Base-by-base conservation (phyloP, 2,888 invertebrate genomes). In the Neocrepidodera transversa region DNA sequence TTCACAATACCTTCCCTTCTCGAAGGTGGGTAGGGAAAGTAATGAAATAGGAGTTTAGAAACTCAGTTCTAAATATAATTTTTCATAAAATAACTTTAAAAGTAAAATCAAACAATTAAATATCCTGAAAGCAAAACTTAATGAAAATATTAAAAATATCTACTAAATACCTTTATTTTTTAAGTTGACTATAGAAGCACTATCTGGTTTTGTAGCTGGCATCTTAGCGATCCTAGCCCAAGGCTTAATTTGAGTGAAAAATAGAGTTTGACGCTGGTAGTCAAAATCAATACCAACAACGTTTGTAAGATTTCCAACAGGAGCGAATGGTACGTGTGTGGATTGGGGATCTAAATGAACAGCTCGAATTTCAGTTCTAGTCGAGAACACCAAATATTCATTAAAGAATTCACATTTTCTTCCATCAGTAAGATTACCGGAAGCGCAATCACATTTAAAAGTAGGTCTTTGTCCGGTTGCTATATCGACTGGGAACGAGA, bases 271-370 rank as follows among this genome's bases (percentile, higher is more conserved):
- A 68, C 95, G 92, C 1, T 87, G 86, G 73, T 92, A 96, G 76
- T 98, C 97, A 76, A 95, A 98, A 79, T 97, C 98, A 7, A 98
- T 85, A 1, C 97, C 97, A 1, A 96, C 95, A 0, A 95, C 96
- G 73, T 95, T 95, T 0, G 94, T 95, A 17, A 95, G 80, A 75
- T 95, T 94, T 0, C 85, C 87, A 26, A 95, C 84, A 0, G 96
- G 90, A 63, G 89, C 87, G 75, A 97, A 95, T 0, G 97, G 97
- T 1, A 91, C 82, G 53, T 86, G 89, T 0, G 91, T 92, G 0
- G 89, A 87, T 65, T 85, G 86, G 0, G 93, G 93, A 76, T 96
- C 93, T 20, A 99, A 79, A 70, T 91, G 90, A n/a, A 97, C 89
- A 0, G 93, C 91, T 28, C 95, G 85, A 50, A 99, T 92, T 82